Conservation (phyloP, 2,113 vertebrate genomes). For the Sapajus apella region DNA sequence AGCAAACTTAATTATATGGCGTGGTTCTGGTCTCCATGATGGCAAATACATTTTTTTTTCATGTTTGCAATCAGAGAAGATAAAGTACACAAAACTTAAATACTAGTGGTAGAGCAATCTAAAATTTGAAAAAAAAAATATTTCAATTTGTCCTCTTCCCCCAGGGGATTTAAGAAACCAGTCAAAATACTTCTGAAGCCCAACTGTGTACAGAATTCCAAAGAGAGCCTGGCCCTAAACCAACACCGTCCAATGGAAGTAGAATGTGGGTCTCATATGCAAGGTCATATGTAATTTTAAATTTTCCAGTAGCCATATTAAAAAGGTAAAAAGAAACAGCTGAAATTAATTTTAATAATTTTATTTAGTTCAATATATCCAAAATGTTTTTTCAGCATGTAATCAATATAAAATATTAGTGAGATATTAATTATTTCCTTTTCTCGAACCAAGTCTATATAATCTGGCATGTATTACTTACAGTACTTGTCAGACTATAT, state of each 20-base stretch:
- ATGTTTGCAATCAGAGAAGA: constrained; percentile 10
- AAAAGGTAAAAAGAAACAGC: background rate
- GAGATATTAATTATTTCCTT: background rate
- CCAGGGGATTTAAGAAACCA: background rate
- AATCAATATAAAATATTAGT: background rate
- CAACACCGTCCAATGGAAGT: background rate
- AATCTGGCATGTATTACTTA: background rate
- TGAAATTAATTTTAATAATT: constrained; percentile 9
- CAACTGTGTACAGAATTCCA: background rate
- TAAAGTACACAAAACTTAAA: background rate
- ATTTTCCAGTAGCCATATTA: background rate
- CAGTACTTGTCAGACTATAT: background rate
- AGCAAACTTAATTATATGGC: background rate
- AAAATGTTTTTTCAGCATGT: background rate
- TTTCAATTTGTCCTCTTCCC: constrained; percentile 17
- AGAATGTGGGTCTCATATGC: background rate
- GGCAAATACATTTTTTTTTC: background rate
- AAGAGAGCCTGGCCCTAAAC: background rate
- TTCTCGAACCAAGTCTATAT: background rate
- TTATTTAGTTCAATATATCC: background rate
- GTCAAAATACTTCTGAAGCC: background rate
- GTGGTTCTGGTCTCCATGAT: background rate
- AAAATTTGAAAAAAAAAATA: background rate
- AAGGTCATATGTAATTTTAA: background rate
- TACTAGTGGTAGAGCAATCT: background rate